These are phyloP conservation scores for Physeter macrocephalus DNA, from an alignment of 2,113 vertebrate genomes.

Conservation along the genomic window DNA sequence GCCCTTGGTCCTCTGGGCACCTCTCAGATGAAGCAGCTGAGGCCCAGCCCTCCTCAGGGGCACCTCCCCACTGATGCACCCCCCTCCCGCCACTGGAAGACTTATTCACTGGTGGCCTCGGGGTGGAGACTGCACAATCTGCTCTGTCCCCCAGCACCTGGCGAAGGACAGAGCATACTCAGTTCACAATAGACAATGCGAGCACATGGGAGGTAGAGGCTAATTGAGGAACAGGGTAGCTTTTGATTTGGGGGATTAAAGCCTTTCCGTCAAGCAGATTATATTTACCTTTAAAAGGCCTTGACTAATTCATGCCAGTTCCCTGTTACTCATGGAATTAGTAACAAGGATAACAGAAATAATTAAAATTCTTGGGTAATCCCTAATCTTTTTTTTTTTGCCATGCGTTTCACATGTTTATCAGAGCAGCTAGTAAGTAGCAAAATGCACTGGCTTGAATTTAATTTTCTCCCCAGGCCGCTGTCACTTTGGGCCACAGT, in stretches of 20 bases:
- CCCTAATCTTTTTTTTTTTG: not conserved
- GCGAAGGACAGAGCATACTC: not conserved
- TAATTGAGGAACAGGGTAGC: not conserved
- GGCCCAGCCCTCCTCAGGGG: not conserved
- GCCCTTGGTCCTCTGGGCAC: not conserved
- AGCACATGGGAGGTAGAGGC: not conserved
- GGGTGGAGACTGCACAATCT: not conserved
- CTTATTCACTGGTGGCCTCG: not conserved
- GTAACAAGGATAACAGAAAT: constrained; percentile 4
- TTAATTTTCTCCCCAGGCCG: not conserved
- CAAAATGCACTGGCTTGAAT: not conserved
- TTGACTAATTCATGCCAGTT: not conserved
- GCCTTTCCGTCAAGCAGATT: not conserved
- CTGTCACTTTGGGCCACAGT: not conserved
- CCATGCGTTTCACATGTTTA: not conserved
- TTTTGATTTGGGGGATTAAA: not conserved
- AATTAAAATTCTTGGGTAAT: constrained; percentile 38
- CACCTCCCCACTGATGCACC: accelerated
- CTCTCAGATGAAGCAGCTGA: not conserved
- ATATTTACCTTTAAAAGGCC: constrained; percentile 14
- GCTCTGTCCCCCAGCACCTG: not conserved
- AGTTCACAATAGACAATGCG: not conserved
- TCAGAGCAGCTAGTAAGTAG: not conserved
- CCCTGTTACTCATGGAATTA: not conserved
- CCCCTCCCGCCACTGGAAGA: accelerated